Conservation (phyloP, 2,113 vertebrate species). For the Agelaius phoeniceus region DNA sequence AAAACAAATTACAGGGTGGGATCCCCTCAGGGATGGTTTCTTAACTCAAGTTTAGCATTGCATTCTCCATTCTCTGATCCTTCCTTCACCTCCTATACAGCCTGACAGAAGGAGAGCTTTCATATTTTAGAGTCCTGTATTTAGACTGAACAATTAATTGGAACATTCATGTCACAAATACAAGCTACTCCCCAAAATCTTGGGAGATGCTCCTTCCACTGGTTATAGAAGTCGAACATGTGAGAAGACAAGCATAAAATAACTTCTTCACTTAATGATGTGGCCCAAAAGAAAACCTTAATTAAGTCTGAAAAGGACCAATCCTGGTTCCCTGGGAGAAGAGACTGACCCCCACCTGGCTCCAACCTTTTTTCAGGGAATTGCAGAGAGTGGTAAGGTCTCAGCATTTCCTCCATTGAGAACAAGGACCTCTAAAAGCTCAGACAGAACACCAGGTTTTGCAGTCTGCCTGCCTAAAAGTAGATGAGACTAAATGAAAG, state of each 20-base stretch:
- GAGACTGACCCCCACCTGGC: accelerated
- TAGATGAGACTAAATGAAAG: neutral
- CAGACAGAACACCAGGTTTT: neutral
- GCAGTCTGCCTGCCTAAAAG: neutral
- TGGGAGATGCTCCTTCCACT: neutral
- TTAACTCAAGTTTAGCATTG: neutral
- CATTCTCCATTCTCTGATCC: neutral
- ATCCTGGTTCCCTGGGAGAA: neutral
- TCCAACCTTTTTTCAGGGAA: neutral
- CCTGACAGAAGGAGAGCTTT: neutral
- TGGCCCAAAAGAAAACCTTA: neutral
- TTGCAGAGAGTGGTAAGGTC: neutral
- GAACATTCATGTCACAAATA: neutral
- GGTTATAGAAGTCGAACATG: neutral
- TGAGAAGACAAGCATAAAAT: neutral
- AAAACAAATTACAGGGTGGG: neutral
- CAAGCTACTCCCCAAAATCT: neutral
- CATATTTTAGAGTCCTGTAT: neutral
- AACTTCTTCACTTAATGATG: neutral
- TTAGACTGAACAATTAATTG: neutral
- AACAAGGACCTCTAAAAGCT: neutral
- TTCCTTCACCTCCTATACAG: neutral
- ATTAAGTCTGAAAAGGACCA: neutral
- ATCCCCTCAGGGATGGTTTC: neutral
- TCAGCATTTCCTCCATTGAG: neutral